Evolutionary conservation across 2,797 vertebrate species (phyloP), one percentile per base, ranked within the genome.

Genomic region (Holocentrus rufus): DNA sequence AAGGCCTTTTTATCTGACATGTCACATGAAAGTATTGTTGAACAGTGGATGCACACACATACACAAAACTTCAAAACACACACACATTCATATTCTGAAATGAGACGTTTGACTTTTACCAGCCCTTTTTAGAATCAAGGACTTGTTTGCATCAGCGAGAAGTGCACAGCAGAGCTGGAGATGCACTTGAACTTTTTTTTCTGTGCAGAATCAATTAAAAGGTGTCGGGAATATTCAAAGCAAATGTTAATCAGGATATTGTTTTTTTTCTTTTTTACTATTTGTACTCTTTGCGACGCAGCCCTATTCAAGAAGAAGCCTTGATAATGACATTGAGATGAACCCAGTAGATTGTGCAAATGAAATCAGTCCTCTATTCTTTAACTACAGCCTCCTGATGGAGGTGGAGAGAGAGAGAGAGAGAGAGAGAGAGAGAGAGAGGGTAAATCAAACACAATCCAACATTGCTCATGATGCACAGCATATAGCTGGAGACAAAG

Each of bases 341-440:
- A 73, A 74, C 63, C 57, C 63, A 36, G 36, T 5, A 44, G 15
- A 58, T 22, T 44, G 27, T 52, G 58, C 77, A 80, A 84, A 85
- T 80, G 31, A 82, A 88, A 87, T 88, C 71, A 85, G 39, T 65
- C 61, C 30, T 65, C 65, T 77, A 59, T 87, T 88, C 80, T 81
- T 85, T 72, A 83, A 80, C 70, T 58, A 27, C 31, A 25, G 36
- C 57, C 61, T 81, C 55, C 55, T 87, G 77, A 89, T 88, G 79
- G 85, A 65, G 18, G 30, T 5, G 42, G 23, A 62, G 18, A 57
- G 5, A 17, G n/a, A 52, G 13, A 31, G 10, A 25, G 52, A 39
- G 15, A 11, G 0, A 7, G 15, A 23, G 34, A 18, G 42, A n/a
- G 44, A 7, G n/a, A n/a, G 2, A 62, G 22, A 58, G n/a, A 56